A percentile compares a stretch with the other conserved stretches of the same genome.
Evolutionary conservation across 2,888 invertebrate genomes (phyloP).

Genomic region (Cyclophora punctaria): DNA sequence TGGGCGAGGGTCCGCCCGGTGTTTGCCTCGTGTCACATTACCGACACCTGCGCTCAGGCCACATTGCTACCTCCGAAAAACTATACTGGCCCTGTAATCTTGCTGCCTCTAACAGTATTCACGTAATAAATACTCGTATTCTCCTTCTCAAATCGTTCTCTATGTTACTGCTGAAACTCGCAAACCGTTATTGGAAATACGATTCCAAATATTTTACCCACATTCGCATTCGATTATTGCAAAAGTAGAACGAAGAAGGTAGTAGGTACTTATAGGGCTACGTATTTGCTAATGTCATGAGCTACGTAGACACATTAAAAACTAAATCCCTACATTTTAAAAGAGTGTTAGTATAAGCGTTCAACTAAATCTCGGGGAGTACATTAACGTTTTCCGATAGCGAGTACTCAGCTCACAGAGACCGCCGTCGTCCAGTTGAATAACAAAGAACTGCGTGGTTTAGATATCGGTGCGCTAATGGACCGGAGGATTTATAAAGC

Average conservation of each 20-base stretch:
- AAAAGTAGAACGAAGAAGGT: conserved; percentile 11
- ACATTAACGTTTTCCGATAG: conserved; percentile 72
- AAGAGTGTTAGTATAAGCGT: conserved; percentile 14
- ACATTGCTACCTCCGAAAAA: conserved; percentile 44
- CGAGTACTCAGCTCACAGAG: conserved; percentile 51
- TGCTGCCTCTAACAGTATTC: conserved; percentile 55
- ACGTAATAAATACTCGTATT: conserved; percentile 55
- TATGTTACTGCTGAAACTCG: conserved; percentile 41
- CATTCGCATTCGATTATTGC: conserved; percentile 25
- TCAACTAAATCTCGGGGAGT: conserved; percentile 56
- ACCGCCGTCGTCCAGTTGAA: conserved; percentile 46
- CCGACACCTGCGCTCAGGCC: conserved; percentile 58
- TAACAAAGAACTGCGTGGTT: conserved; percentile 68
- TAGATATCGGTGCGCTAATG: conserved; percentile 65
- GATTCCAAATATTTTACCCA: conserved; percentile 44
- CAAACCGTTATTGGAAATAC: conserved; percentile 54
- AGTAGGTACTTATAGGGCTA: conserved; percentile 12
- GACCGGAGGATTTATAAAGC: conserved; percentile 57
- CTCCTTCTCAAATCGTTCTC: conserved; percentile 47
- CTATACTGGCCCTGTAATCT: conserved; percentile 50
- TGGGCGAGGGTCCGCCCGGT: conserved; percentile 33
- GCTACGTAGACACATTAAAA: conserved; percentile 1
- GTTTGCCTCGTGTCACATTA: conserved; percentile 59
- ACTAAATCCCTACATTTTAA: background rate
- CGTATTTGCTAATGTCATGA: background rate